Evolutionary conservation across 37 sponge, comb jelly and placozoan genomes (phyloP), one percentile per base, ranked within the genome.

Genomic region (Agelas oroides): DNA sequence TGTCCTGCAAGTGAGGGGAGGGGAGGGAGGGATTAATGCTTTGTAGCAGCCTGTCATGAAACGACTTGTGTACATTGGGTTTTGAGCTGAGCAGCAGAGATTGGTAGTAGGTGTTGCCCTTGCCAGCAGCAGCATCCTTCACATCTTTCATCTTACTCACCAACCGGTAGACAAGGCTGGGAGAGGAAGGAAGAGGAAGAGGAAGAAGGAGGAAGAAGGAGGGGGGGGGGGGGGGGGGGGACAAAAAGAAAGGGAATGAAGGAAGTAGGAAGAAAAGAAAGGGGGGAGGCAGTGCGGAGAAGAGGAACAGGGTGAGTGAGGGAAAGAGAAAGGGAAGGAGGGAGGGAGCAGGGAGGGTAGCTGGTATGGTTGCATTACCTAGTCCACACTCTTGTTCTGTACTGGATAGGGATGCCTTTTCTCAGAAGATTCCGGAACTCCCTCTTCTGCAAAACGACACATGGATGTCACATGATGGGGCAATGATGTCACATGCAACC

Each of bases 321-420:
- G 27, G 40, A 31, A 11, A 11, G 24, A 16, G 38, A 46, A 14
- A 21, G 33, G 5, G 46, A 61, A n/a, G 13, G 65, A 35, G 65
- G 24, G 25, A 63, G 46, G 46, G 46, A 46, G 46, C 6, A 46
- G 46, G 46, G 46, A 46, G 46, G 46, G 46, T 3, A 46, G 46
- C 3, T 3, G 46, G 46, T 46, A 46, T 46, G 53, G 6, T 30
- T 18, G 40, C 31, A 72, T 78, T 37, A 78, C 89, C 84, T 77
- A 0, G 63, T 71, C 89, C 89, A 89, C 21, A 89, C 84, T 12
- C 32, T 35, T 18, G 31, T 52, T n/a, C 89, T 57, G 53, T 36
- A 74, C 27, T 83, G 71, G 6, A 59, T 28, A 15, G 89, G 89
- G 21, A 89, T 31, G 24, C 89, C 89, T 71, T 46, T 83, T 14